A percentile compares a stretch with the other conserved stretches of the same genome.
Evolutionary conservation across 2,113 vertebrate genomes (phyloP).

Genomic region (Megaleporinus macrocephalus): DNA sequence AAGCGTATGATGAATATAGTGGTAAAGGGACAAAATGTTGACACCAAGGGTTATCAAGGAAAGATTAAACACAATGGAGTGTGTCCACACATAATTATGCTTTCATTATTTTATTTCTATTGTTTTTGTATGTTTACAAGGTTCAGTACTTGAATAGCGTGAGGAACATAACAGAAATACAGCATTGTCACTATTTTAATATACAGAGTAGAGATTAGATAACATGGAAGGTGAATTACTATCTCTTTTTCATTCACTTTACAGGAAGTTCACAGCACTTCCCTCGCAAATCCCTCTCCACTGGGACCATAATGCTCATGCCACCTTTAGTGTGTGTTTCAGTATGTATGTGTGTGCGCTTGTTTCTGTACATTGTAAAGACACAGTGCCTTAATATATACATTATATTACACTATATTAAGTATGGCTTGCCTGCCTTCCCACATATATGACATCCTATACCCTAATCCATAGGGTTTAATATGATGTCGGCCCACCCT

Average conservation of each 20-base stretch:
- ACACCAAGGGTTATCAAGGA: not conserved
- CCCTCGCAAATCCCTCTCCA: constrained; percentile 23
- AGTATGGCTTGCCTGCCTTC: too few relatives aligned
- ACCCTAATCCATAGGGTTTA: too few relatives aligned
- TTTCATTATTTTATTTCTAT: not conserved
- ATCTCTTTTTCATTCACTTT: not conserved
- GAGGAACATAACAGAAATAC: not conserved
- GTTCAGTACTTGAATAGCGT: not conserved
- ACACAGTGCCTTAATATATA: not conserved
- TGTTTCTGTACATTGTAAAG: not conserved
- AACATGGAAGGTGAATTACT: constrained; percentile 21
- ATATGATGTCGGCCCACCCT: too few relatives aligned
- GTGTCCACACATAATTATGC: not conserved
- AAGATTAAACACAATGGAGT: not conserved
- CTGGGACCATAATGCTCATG: constrained; percentile 9
- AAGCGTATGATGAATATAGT: constrained; percentile 12
- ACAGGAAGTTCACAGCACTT: constrained; percentile 20
- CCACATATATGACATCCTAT: too few relatives aligned
- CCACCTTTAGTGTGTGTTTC: constrained; percentile 8
- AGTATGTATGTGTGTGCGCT: not conserved
- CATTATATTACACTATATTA: too few relatives aligned
- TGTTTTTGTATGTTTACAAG: not conserved
- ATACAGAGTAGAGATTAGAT: not conserved
- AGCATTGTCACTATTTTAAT: not conserved
- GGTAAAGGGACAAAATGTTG: not conserved